Percentiles rank a stretch among this genome's conserved stretches.
These are phyloP conservation scores for Ametastegia equiseti DNA, from an alignment of 2,888 invertebrate genomes.

Conservation along the genomic window DNA sequence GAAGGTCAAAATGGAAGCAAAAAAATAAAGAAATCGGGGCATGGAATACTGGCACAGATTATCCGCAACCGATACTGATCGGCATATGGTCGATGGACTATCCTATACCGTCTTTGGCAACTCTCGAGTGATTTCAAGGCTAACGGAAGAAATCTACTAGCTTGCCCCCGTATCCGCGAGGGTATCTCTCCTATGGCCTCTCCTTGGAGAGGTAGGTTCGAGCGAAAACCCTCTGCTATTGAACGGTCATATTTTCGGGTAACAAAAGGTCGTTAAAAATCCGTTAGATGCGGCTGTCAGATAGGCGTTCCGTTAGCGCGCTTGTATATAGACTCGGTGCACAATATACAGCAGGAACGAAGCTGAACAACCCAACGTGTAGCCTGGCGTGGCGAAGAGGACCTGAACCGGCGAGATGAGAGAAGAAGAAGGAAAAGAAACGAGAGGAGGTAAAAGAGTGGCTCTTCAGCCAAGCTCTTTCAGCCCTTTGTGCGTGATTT, in stretches of 20 bases:
- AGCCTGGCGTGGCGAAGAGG: neutral
- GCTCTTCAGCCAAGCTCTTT: conserved; percentile 48
- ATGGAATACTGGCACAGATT: conserved; percentile 21
- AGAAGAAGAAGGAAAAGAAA: conserved; percentile 56
- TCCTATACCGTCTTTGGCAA: neutral
- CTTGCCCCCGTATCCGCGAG: neutral
- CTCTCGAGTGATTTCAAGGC: conserved; percentile 24
- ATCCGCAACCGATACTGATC: conserved; percentile 39
- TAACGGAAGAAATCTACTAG: neutral
- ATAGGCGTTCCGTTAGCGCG: conserved; percentile 63
- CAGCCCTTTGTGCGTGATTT: conserved; percentile 74
- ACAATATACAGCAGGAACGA: conserved; percentile 34
- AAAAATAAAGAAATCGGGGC: neutral
- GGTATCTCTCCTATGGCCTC: conserved; percentile 46
- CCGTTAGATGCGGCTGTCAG: conserved; percentile 74
- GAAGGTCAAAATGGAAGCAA: neutral
- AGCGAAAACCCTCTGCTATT: conserved; percentile 49
- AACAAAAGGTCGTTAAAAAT: conserved; percentile 75
- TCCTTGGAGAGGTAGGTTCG: too few relatives aligned
- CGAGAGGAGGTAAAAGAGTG: conserved; percentile 43
- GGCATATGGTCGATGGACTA: conserved; percentile 35
- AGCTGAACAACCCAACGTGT: neutral
- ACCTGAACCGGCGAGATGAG: conserved; percentile 19
- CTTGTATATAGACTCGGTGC: conserved; percentile 50
- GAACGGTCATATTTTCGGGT: conserved; percentile 57